A percentile compares a stretch with the other conserved stretches of the same genome.
phyloP scores from a whole-genome alignment of 1,140 invertebrate genomes.

The Scaptomyza montana region DNA sequence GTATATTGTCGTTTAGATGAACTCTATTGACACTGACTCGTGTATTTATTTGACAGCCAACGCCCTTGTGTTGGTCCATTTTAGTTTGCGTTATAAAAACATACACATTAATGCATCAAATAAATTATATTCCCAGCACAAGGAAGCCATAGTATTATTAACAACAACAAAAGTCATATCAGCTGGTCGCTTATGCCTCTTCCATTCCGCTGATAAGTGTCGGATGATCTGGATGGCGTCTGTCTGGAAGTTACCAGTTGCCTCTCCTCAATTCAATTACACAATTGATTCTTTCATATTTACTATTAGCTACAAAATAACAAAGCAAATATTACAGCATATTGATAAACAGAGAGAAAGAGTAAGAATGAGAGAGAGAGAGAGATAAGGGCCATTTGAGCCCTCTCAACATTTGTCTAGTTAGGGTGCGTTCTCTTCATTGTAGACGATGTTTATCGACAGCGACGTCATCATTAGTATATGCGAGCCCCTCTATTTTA shows the following conservation, averaged over 20 bases:
- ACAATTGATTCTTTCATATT: conserved; percentile 44
- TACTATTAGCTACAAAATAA: conserved; percentile 36
- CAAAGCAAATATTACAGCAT: conserved; percentile 36
- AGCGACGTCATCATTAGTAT: conserved; percentile 27
- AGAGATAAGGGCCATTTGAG: no score
- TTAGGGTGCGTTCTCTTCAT: conserved; percentile 41
- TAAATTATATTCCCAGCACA: background rate
- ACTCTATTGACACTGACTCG: no score
- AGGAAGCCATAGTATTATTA: conserved; percentile 47
- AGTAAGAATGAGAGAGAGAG: background rate
- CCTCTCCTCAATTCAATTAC: conserved; percentile 31
- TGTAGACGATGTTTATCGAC: conserved; percentile 32
- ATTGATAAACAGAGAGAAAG: background rate
- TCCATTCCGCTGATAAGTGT: conserved; percentile 50
- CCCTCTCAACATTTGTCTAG: conserved; percentile 29
- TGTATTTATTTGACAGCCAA: no score
- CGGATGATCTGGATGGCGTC: conserved; percentile 18
- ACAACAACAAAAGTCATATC: conserved; percentile 14
- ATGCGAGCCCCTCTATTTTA: conserved; percentile 33
- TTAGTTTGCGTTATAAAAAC: background rate
- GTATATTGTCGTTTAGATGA: no score
- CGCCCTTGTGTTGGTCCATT: no score
- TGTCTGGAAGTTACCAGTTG: conserved; percentile 46
- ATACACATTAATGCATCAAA: conserved; percentile 21
- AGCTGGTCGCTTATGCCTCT: conserved; percentile 13